A percentile compares a stretch with the other conserved stretches of the same genome.
Conservation (phyloP, 2,797 vertebrate species). For the Gallinago solitaria region DNA sequence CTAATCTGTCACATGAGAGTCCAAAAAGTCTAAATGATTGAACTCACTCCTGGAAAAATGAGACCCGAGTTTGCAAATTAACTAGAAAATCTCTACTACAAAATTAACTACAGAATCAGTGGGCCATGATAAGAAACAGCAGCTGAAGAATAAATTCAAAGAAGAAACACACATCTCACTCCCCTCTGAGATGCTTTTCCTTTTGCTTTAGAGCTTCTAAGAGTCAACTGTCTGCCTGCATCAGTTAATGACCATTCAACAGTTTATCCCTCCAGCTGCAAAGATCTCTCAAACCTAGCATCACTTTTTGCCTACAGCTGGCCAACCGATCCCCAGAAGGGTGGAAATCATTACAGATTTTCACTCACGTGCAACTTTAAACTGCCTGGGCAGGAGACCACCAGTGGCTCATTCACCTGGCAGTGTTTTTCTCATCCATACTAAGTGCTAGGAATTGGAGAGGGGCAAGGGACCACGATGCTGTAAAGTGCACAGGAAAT, state of each 20-base stretch:
- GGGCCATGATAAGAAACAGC: neutral
- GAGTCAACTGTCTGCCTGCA: neutral
- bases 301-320: neutral
- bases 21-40: neutral
- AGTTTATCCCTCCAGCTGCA: slow-evolving; percentile 23
- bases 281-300: neutral
- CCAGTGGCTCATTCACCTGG: neutral
- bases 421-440: neutral
- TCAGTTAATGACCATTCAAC: slow-evolving; percentile 28
- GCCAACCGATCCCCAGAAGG: neutral
- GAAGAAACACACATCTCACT: neutral
- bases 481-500: neutral
- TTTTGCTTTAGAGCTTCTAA: neutral
- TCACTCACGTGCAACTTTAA: neutral
- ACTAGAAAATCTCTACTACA: neutral
- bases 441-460: neutral
- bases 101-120: neutral
- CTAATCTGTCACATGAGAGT: neutral
- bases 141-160: slow-evolving; percentile 17
- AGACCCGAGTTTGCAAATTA: neutral
- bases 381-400: neutral
- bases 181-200: neutral
- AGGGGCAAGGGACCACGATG: neutral
- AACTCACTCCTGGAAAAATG: neutral
- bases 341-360: neutral